These are phyloP conservation scores for Cheilosia pagana DNA, from an alignment of 2,888 invertebrate genomes.

Conservation along the genomic window DNA sequence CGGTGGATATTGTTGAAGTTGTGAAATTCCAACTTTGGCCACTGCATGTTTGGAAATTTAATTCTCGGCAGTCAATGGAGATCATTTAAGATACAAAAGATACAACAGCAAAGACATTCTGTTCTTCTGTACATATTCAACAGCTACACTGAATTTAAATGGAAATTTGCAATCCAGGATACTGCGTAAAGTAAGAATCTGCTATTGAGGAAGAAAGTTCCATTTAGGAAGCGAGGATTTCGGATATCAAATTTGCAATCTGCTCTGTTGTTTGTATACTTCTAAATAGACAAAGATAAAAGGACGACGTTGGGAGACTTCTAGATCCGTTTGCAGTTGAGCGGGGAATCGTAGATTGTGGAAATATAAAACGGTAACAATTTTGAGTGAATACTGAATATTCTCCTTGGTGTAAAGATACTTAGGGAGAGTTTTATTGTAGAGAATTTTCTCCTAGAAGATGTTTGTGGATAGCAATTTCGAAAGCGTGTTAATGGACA, in stretches of 20 bases:
- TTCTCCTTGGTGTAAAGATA: no score
- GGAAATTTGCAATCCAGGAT: not conserved
- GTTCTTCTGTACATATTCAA: not conserved
- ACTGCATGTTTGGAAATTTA: constrained; percentile 32
- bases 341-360: constrained; percentile 5
- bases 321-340: not conserved
- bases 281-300: not conserved
- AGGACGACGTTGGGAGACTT: constrained; percentile 3
- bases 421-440: not conserved
- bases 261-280: not conserved
- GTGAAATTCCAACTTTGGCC: constrained; percentile 10
- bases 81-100: constrained; percentile 29
- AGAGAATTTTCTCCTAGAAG: not conserved
- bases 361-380: not conserved
- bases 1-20: not conserved
- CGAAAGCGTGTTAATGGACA: no score
- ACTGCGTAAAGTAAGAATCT: not conserved
- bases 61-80: constrained; percentile 32
- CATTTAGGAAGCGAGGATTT: not conserved
- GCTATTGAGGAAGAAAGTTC: not conserved
- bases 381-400: constrained; percentile 4
- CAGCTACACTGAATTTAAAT: not conserved
- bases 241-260: constrained; percentile 2
- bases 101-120: not conserved
- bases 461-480: no score